A percentile compares a stretch with the other conserved stretches of the same genome.
These are phyloP conservation scores for Neolamprologus falcicula DNA, from an alignment of 2,113 vertebrate genomes.

Conservation along the genomic window DNA sequence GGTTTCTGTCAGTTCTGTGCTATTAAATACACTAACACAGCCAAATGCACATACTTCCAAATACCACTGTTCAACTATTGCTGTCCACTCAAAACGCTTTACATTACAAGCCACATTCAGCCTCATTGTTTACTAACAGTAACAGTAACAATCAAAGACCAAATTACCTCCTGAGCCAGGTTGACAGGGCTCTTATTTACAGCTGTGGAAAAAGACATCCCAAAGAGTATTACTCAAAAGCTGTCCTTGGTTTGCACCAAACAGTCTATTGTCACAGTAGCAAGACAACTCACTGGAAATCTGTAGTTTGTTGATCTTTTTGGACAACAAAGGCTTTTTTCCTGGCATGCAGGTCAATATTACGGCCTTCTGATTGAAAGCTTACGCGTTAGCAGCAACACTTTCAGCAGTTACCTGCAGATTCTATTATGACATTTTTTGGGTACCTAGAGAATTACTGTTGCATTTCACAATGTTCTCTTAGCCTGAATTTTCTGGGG, in stretches of 20 bases:
- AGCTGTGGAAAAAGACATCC: not conserved
- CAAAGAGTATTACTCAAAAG: not conserved
- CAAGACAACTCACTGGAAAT: not conserved
- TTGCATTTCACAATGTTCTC: not conserved
- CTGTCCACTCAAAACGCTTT: not conserved
- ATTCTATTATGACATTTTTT: not conserved
- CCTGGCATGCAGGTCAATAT: not conserved
- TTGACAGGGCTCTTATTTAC: not conserved
- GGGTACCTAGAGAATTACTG: not conserved
- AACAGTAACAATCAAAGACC: not conserved
- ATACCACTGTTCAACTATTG: not conserved
- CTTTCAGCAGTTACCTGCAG: not conserved
- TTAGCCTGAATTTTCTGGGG: not conserved
- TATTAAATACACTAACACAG: not conserved
- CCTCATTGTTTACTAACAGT: not conserved
- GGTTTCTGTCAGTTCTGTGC: not conserved
- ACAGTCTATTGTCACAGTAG: not conserved
- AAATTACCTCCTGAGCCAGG: not conserved
- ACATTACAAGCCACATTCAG: not conserved
- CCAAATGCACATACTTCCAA: not conserved
- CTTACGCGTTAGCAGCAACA: not conserved
- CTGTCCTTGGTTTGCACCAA: not conserved
- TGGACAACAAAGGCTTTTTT: not conserved
- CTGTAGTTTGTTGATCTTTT: not conserved
- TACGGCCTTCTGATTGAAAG: not conserved